These are phyloP conservation scores for Harpagoxenus sublaevis DNA, from an alignment of 2,888 invertebrate species.

Conservation along the genomic window DNA sequence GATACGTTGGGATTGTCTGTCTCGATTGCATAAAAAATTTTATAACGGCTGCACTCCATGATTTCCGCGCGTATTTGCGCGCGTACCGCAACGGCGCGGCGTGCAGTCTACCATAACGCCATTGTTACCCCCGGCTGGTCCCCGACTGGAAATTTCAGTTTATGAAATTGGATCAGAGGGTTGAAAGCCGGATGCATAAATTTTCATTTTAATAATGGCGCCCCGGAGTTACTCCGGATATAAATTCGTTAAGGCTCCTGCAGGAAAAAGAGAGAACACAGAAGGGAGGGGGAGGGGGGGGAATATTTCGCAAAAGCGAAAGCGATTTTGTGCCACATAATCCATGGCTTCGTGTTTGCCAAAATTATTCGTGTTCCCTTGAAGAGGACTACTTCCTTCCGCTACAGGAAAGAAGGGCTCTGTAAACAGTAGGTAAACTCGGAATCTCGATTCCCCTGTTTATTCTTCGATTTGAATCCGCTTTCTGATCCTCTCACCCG, in stretches of 20 bases:
- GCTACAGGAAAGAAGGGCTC: slow-evolving; percentile 31
- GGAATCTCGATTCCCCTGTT: slow-evolving; percentile 62
- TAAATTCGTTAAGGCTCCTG: slow-evolving; percentile 43
- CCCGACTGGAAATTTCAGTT: slow-evolving; percentile 49
- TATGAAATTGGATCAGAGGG: slow-evolving; percentile 55
- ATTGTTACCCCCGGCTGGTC: slow-evolving; percentile 29
- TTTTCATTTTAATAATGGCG: slow-evolving; percentile 53
- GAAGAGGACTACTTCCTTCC: slow-evolving; percentile 24
- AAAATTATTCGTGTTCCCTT: slow-evolving; percentile 38
- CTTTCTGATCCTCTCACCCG: slow-evolving; percentile 35
- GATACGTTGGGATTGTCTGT: neutral
- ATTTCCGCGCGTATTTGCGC: slow-evolving; percentile 28
- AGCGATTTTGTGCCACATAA: slow-evolving; percentile 41
- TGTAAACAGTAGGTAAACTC: slow-evolving; percentile 51
- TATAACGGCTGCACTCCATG: slow-evolving; percentile 18
- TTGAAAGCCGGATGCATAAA: slow-evolving; percentile 52
- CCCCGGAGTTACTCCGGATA: slow-evolving; percentile 47
- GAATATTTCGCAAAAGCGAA: neutral
- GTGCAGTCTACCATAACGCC: slow-evolving; percentile 45
- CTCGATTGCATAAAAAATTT: slow-evolving; percentile 21
- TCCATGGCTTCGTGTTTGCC: slow-evolving; percentile 32
- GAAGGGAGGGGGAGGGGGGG: neutral
- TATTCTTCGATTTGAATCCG: slow-evolving; percentile 60
- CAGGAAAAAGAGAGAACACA: neutral
- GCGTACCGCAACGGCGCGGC: slow-evolving; percentile 8